phyloP scores from a whole-genome alignment of 2,113 vertebrate species.

The Channa maculata region DNA sequence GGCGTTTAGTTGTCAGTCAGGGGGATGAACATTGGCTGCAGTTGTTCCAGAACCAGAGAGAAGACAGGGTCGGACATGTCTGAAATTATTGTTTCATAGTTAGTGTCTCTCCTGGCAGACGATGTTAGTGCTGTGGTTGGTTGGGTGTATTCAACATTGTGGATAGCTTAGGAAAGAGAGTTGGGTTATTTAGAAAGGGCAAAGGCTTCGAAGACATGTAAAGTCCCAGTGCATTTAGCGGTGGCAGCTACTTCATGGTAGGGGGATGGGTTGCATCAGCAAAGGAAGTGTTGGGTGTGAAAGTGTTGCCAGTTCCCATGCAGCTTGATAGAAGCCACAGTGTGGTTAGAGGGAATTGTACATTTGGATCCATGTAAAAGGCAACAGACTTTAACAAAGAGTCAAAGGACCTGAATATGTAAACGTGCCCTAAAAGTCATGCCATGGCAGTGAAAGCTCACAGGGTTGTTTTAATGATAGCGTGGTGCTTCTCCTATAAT shows the following conservation, averaged over 20 bases:
- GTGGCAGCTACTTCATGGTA: slow-evolving; percentile 19
- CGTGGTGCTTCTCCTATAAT: slow-evolving; percentile 41
- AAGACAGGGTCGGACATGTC: slow-evolving; percentile 45
- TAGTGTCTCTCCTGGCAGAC: slow-evolving; percentile 9
- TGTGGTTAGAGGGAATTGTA: neutral
- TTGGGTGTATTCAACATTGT: slow-evolving; percentile 24
- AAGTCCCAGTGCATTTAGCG: slow-evolving; percentile 18
- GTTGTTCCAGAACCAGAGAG: slow-evolving; percentile 17
- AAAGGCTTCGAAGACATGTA: neutral
- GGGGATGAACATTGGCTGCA: slow-evolving; percentile 6
- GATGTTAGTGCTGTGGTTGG: slow-evolving; percentile 15
- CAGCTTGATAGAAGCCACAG: neutral
- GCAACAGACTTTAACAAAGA: too few species aligned
- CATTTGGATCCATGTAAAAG: too few species aligned
- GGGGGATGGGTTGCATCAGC: slow-evolving; percentile 1
- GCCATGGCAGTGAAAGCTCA: slow-evolving; percentile 28
- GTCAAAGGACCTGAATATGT: too few species aligned
- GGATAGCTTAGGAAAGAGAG: slow-evolving; percentile 13
- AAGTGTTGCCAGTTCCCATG: neutral
- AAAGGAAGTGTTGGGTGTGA: slow-evolving; percentile 22
- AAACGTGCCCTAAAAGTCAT: slow-evolving; percentile 4
- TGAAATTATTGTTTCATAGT: slow-evolving; percentile 36
- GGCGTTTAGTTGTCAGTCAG: neutral
- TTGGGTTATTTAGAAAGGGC: slow-evolving; percentile 25
- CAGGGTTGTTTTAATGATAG: slow-evolving; percentile 44